Percentiles rank a stretch among this genome's conserved stretches.
These are phyloP conservation scores for Plectrocnemia conspersa DNA, from an alignment of 1,140 invertebrate genomes.

Conservation along the genomic window DNA sequence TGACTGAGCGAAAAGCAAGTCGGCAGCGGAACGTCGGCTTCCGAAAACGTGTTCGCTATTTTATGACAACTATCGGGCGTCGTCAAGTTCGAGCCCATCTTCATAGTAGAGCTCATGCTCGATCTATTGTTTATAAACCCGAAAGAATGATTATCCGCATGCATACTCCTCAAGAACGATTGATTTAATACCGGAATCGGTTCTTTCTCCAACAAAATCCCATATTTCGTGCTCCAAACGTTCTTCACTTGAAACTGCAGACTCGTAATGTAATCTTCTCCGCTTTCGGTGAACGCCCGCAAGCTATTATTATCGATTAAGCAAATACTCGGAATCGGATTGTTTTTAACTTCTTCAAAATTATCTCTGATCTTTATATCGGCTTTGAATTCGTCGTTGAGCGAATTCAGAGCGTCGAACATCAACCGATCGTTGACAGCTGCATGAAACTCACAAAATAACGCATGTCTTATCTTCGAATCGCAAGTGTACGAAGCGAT, in stretches of 20 bases:
- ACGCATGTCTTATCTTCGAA: conserved; percentile 72
- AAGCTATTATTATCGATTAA: conserved; percentile 72
- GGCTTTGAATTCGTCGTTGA: conserved; percentile 45
- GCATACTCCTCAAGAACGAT: conserved; percentile 38
- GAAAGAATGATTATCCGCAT: conserved; percentile 13
- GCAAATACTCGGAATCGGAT: conserved; percentile 59
- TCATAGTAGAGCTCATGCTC: conserved; percentile 18
- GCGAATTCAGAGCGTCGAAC: conserved; percentile 47
- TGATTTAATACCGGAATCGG: conserved; percentile 42
- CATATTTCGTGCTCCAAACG: conserved; percentile 73
- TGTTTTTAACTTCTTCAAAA: conserved; percentile 43
- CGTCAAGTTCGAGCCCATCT: conserved; percentile 14
- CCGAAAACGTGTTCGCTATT: conserved; percentile 23
- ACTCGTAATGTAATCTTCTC: conserved; percentile 75
- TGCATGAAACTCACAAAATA: conserved; percentile 71
- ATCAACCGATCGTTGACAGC: conserved; percentile 54
- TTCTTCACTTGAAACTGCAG: conserved; percentile 79
- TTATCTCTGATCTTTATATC: conserved; percentile 48
- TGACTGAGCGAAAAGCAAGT: conserved; percentile 79
- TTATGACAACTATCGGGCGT: conserved; percentile 21
- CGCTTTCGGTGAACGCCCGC: conserved; percentile 72
- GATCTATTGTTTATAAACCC: conserved; percentile 14
- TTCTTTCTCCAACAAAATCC: conserved; percentile 70
- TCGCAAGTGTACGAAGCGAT: conserved; percentile 75
- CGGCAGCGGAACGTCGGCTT: conserved; percentile 52